phyloP scores from a whole-genome alignment of 2,888 invertebrate genomes.

The Arge pagana region DNA sequence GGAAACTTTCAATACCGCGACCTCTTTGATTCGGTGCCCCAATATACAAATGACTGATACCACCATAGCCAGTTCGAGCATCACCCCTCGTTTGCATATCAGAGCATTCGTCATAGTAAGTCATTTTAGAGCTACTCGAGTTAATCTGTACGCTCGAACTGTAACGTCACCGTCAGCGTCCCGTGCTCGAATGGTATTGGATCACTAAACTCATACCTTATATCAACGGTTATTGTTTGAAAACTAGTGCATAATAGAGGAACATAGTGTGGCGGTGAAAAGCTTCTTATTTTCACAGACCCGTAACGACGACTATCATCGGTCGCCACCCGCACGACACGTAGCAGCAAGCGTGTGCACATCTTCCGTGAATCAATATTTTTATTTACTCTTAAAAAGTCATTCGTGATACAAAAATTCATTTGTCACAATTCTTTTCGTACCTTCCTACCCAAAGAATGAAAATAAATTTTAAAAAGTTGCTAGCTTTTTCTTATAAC shows the following conservation, averaged over 20 bases:
- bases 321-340: slow-evolving; percentile 34
- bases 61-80: background rate
- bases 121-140: background rate
- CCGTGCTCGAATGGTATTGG: background rate
- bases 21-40: slow-evolving; percentile 5
- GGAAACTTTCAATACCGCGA: slow-evolving; percentile 4
- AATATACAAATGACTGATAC: background rate
- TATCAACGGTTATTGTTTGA: slow-evolving; percentile 3
- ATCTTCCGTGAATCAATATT: too few species aligned
- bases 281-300: slow-evolving; percentile 19
- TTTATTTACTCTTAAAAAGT: too few species aligned
- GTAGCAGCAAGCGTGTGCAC: too few species aligned
- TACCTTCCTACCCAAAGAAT: too few species aligned
- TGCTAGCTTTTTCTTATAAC: too few species aligned
- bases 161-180: slow-evolving; percentile 4
- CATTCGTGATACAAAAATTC: too few species aligned
- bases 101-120: background rate
- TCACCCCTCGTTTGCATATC: background rate
- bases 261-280: slow-evolving; percentile 29
- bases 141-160: background rate
- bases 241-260: slow-evolving; percentile 26
- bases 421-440: too few species aligned
- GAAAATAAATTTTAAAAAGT: too few species aligned
- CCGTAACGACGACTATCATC: slow-evolving; percentile 28
- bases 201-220: background rate